Conservation (phyloP, 1,140 invertebrate species). For the Brachionus angularis region DNA sequence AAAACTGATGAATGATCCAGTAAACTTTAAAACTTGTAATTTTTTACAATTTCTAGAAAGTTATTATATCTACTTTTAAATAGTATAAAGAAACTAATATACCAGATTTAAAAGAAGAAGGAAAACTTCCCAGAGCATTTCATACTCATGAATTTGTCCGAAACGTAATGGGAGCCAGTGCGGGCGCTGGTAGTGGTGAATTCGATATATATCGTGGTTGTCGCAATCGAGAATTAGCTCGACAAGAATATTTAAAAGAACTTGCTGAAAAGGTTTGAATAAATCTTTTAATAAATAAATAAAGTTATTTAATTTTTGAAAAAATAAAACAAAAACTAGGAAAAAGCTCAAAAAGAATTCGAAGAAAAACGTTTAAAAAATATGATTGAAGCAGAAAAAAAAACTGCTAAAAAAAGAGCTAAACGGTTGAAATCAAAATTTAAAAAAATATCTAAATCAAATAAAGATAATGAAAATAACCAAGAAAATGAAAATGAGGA, state of each 20-base stretch:
- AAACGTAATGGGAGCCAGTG: slow-evolving; percentile 94
- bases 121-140: slow-evolving; percentile 62
- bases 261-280: slow-evolving; percentile 61
- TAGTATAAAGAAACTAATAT: slow-evolving; percentile 79
- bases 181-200: slow-evolving; percentile 93
- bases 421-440: slow-evolving; percentile 50
- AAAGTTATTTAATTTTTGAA: slow-evolving; percentile 39
- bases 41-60: background rate
- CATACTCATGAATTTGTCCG: slow-evolving; percentile 83
- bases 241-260: slow-evolving; percentile 70
- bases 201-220: slow-evolving; percentile 96
- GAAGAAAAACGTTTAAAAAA: slow-evolving; percentile 76
- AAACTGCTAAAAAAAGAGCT: slow-evolving; percentile 56
- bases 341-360: slow-evolving; percentile 76
- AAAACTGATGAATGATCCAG: slow-evolving; percentile 39
- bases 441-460: background rate
- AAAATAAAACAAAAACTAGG: too few relatives aligned
- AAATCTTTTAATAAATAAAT: slow-evolving; percentile 65
- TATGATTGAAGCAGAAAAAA: slow-evolving; percentile 68
- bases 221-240: slow-evolving; percentile 83
- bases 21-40: background rate
- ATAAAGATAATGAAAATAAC: background rate
- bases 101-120: slow-evolving; percentile 75
- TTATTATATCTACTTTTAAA: background rate
- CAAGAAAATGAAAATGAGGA: background rate